phyloP scores from a whole-genome alignment of 2,888 invertebrate genomes.

The Standfussiana lucernea region DNA sequence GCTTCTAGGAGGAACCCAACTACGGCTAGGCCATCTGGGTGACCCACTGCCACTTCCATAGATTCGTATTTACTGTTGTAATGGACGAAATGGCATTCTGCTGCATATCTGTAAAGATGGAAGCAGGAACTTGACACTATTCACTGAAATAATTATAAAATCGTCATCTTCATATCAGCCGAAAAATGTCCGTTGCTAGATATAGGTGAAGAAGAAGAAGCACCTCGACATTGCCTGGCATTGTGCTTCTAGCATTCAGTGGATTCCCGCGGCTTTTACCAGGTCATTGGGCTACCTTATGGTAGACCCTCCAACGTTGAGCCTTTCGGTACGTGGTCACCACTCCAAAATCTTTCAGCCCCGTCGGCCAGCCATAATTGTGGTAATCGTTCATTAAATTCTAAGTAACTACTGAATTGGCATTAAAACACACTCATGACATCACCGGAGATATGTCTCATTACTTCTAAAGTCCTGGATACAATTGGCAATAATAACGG shows the following conservation, averaged over 20 bases:
- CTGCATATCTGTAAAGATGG: constrained; percentile 90
- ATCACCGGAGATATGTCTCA: no score
- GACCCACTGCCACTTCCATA: constrained; percentile 92
- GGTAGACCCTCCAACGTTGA: no score
- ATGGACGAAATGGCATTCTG: constrained; percentile 95
- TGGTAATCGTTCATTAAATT: no score
- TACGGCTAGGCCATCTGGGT: constrained; percentile 93
- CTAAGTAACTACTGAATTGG: no score
- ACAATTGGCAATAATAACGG: no score
- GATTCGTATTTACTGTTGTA: constrained; percentile 93
- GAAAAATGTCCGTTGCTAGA: not conserved
- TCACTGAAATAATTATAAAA: not conserved
- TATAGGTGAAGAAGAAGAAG: not conserved
- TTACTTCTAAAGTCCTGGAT: no score
- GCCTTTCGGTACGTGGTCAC: no score
- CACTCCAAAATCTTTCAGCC: no score
- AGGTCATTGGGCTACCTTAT: not conserved
- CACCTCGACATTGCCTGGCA: not conserved
- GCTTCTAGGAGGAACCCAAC: constrained; percentile 93
- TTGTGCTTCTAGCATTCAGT: not conserved
- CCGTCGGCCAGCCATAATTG: no score
- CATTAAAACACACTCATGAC: no score
- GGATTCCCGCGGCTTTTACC: not conserved
- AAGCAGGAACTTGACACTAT: constrained; percentile 68
- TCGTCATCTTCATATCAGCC: not conserved